Evolutionary conservation across 2,113 vertebrate genomes (phyloP), one percentile per base, ranked within the genome.

Genomic region (Bufo gargarizans): DNA sequence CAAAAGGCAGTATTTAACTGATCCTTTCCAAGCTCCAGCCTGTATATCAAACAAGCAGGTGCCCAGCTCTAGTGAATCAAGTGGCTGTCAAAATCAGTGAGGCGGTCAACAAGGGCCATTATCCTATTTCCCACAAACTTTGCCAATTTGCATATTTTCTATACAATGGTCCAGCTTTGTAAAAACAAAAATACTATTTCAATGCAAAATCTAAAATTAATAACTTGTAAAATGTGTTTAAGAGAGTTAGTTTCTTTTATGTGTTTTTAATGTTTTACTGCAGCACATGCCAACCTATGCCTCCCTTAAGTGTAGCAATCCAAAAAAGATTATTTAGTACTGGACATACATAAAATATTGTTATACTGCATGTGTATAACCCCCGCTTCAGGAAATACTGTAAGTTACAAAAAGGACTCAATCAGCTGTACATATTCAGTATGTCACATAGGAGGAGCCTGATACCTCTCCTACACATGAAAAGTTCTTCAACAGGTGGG

Each of bases 11-110:
- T 83, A 84, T 88, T 88, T 88, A 88, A 88, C 87, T 84, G 87
- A 88, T 88, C 87, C 81, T 19, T 88, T 88, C 87, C 81, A 69
- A 84, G 59, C 87, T 88, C 56, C 86, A 88, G 86, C 69, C 87
- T 84, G 87, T 88, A 88, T 72, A 88, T 78, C 81, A 88, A 88
- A 84, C 81, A 88, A 88, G 81, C 87, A 88, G 86, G 86, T 88
- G 86, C 86, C 86, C 79, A 22, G 69, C 69, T 82, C 86, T 22
- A 49, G 80, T 77, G 83, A 88, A 55, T 88, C 86, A 88, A 49
- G 53, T 69, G 56, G 87, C 87, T 88, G 87, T 84, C 87, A 88
- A 88, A 88, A 77, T 81, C 49, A 67, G 80, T 69, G 58, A 84
- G 58, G 56, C 80, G 67, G 80, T 67, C 80, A 88, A 84, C 80